Evolutionary conservation across 2,888 invertebrate genomes (phyloP).

Genomic region (Himalopsyche tibetana): DNA sequence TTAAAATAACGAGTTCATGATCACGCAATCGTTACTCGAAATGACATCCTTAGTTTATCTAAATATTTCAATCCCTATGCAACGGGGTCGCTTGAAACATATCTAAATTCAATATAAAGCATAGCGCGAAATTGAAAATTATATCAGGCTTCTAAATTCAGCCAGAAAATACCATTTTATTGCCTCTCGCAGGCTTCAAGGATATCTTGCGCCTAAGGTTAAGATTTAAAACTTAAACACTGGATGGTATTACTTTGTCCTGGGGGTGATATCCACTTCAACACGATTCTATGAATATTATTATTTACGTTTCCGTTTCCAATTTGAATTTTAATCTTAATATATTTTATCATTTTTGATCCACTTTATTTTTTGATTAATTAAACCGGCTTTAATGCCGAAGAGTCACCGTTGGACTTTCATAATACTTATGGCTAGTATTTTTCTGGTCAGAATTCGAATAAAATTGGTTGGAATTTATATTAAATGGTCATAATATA

Average conservation of each 20-base stretch:
- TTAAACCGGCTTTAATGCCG: too few species aligned
- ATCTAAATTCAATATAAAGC: conserved; percentile 53
- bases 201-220: neutral
- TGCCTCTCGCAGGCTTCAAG: conserved; percentile 3
- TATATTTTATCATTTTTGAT: too few species aligned
- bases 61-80: conserved; percentile 5
- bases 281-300: neutral
- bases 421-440: too few species aligned
- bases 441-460: too few species aligned
- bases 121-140: conserved; percentile 57
- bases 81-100: conserved; percentile 31
- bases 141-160: conserved; percentile 54
- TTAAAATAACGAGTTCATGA: too few species aligned
- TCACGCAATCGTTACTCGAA: too few species aligned
- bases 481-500: too few species aligned
- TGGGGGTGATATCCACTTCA: neutral
- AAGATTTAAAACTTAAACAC: conserved; percentile 18
- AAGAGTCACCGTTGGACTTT: too few species aligned
- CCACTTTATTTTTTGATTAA: too few species aligned
- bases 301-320: neutral
- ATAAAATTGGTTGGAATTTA: too few species aligned
- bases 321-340: neutral
- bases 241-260: neutral
- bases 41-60: neutral
- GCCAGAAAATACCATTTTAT: conserved; percentile 56